Percentiles rank a stretch among this genome's conserved stretches.
Conservation (phyloP, 1,140 invertebrate species). For the Drosophila sucinea region DNA sequence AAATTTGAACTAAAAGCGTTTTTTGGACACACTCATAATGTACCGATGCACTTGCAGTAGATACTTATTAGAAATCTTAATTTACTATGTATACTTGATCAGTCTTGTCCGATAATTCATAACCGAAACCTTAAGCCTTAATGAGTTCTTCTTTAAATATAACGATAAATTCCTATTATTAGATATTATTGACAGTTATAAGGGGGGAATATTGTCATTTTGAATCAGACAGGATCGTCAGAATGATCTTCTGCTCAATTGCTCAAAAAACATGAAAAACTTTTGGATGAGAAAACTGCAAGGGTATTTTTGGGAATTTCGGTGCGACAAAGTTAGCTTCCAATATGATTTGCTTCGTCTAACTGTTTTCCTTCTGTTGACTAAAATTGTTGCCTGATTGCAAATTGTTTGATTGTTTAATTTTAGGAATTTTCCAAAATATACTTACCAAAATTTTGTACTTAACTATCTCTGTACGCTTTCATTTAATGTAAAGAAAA, state of each 20-base stretch:
- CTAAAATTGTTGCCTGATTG: slow-evolving; percentile 3
- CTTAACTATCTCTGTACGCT: slow-evolving; percentile 2
- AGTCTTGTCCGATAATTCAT: too few species aligned
- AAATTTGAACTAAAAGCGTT: not conserved
- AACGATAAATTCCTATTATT: too few species aligned
- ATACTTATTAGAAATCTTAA: too few species aligned
- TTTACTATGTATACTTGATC: too few species aligned
- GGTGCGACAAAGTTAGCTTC: slow-evolving; percentile 5
- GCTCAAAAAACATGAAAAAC: too few species aligned
- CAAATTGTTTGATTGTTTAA: slow-evolving; percentile 10
- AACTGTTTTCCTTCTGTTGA: slow-evolving; percentile 10
- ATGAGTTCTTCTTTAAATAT: too few species aligned
- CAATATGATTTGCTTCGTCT: not conserved
- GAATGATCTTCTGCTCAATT: too few species aligned
- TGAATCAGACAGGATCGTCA: too few species aligned
- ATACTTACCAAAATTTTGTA: not conserved
- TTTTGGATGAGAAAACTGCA: not conserved
- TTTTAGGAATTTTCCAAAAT: slow-evolving; percentile 5
- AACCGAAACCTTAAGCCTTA: too few species aligned
- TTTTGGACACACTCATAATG: not conserved
- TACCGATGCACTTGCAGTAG: slow-evolving; percentile 1
- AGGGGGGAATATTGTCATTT: too few species aligned
- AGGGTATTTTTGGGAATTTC: slow-evolving; percentile 2
- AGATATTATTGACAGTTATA: too few species aligned
- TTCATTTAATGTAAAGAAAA: slow-evolving; percentile 1